These are phyloP conservation scores for Aix galericulata DNA, from an alignment of 2,113 vertebrate species.

Conservation along the genomic window DNA sequence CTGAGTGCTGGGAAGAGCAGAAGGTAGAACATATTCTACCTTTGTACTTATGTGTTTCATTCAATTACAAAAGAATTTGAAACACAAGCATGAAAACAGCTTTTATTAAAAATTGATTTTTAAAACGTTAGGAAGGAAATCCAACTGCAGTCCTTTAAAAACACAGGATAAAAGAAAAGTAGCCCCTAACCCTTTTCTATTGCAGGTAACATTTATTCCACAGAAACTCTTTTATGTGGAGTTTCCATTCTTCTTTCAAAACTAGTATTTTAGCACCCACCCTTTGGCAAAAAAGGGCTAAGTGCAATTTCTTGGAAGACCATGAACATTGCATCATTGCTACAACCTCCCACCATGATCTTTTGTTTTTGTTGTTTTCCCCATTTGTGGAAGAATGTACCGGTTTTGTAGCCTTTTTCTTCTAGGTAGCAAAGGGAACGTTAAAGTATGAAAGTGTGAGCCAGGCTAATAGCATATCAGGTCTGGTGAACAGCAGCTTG, in stretches of 20 bases:
- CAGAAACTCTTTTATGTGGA: neutral
- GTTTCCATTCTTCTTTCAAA: neutral
- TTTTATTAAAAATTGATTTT: neutral
- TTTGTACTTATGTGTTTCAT: neutral
- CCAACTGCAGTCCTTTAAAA: neutral
- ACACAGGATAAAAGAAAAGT: neutral
- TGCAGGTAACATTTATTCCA: neutral
- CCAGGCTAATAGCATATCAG: neutral
- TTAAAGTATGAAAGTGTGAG: neutral
- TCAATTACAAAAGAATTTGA: neutral
- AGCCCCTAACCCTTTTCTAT: neutral
- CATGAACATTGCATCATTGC: neutral
- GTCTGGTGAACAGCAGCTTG: neutral
- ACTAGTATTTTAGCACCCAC: neutral
- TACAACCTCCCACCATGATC: neutral
- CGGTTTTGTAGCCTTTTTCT: neutral
- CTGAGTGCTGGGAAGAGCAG: neutral
- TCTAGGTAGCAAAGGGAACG: conserved; percentile 7
- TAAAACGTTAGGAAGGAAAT: neutral
- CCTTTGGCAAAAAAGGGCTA: conserved; percentile 12
- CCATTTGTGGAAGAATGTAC: neutral
- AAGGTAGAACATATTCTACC: neutral
- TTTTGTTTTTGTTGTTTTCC: neutral
- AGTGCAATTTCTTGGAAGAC: conserved; percentile 11
- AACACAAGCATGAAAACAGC: neutral